These are phyloP conservation scores for Hipparchia semele DNA, from an alignment of 2,888 invertebrate species.

Conservation along the genomic window DNA sequence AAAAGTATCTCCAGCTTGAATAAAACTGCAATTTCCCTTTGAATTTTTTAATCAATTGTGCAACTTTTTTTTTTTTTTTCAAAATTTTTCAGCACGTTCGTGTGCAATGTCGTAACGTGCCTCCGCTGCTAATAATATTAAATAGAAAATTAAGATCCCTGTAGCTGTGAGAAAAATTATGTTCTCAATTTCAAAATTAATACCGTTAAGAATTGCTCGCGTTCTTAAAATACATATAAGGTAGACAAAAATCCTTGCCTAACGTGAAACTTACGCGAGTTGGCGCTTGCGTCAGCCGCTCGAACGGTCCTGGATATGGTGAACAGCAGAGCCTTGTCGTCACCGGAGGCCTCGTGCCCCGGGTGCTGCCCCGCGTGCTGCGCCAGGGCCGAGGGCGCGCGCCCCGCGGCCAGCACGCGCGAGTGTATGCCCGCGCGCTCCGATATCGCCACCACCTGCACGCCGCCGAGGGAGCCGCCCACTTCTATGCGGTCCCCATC, in stretches of 20 bases:
- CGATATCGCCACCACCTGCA: conserved; percentile 95
- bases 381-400: conserved; percentile 91
- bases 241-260: too few relatives aligned
- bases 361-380: conserved; percentile 53
- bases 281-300: conserved; percentile 44
- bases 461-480: conserved; percentile 94
- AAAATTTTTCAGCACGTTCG: conserved; percentile 82
- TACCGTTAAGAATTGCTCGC: conserved; percentile 59
- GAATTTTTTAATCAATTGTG: too few relatives aligned
- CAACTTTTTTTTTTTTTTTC: too few relatives aligned
- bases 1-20: too few relatives aligned
- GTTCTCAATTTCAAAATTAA: too few relatives aligned
- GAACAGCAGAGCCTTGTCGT: conserved; percentile 65
- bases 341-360: conserved; percentile 38
- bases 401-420: conserved; percentile 86
- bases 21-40: too few relatives aligned
- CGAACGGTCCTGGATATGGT: conserved; percentile 54
- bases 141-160: too few relatives aligned
- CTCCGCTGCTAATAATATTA: too few relatives aligned
- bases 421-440: conserved; percentile 88
- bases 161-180: too few relatives aligned
- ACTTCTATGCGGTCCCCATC: conserved; percentile 84
- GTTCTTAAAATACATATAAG: background rate
- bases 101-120: too few relatives aligned
- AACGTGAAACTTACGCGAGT: conserved; percentile 42